Conservation (phyloP, 2,113 vertebrate species). For the Petrocephalus zakoni region DNA sequence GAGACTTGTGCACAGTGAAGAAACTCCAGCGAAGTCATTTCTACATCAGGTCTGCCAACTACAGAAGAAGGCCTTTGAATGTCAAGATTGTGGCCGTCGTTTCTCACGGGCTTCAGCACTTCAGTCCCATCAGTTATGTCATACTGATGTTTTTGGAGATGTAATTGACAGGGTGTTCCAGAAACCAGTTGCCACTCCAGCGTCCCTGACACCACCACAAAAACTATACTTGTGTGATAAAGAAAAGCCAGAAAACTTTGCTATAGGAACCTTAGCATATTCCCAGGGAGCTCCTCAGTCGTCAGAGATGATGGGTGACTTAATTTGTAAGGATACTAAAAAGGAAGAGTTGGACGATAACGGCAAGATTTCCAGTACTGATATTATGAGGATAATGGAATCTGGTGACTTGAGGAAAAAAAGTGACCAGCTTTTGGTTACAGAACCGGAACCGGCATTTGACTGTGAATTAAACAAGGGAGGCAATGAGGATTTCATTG, state of each 20-base stretch:
- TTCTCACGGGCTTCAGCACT: slow-evolving; percentile 66
- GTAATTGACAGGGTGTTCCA: slow-evolving; percentile 36
- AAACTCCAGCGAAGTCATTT: slow-evolving; percentile 62
- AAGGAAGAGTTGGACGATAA: slow-evolving; percentile 45
- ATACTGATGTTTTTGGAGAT: slow-evolving; percentile 51
- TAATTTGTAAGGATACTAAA: slow-evolving; percentile 17
- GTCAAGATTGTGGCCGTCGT: slow-evolving; percentile 59
- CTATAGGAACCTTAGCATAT: slow-evolving; percentile 15
- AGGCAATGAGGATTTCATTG: slow-evolving; percentile 32
- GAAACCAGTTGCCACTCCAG: background rate
- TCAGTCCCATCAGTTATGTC: slow-evolving; percentile 64
- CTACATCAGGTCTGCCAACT: slow-evolving; percentile 64
- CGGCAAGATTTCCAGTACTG: slow-evolving; percentile 50
- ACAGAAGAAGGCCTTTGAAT: slow-evolving; percentile 67
- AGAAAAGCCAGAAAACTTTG: slow-evolving; percentile 21
- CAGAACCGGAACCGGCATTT: slow-evolving; percentile 55
- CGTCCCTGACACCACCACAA: slow-evolving; percentile 16
- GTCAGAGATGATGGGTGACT: slow-evolving; percentile 24
- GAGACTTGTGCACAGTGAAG: slow-evolving; percentile 50
- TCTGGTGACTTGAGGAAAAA: slow-evolving; percentile 42
- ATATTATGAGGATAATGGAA: slow-evolving; percentile 54
- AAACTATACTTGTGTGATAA: slow-evolving; percentile 19
- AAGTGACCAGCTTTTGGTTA: slow-evolving; percentile 35
- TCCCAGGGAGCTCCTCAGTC: slow-evolving; percentile 21
- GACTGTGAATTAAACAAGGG: slow-evolving; percentile 62